Base-by-base conservation (phyloP, 2,888 invertebrate genomes). In the Epistrophe grossulariae region DNA sequence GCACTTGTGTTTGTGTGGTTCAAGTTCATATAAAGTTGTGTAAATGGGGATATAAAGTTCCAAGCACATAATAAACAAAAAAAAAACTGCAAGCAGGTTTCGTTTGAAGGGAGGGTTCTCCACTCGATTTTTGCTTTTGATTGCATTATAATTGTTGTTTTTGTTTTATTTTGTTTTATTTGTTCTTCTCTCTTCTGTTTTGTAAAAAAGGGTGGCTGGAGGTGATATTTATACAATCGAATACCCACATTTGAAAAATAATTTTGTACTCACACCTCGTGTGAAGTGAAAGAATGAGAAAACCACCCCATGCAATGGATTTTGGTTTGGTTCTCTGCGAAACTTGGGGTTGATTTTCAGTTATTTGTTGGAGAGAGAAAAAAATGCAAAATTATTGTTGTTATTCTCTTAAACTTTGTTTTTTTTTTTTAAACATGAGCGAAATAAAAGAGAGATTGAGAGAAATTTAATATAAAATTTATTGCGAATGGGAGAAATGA, bases 21-120 rank as follows among this genome's bases (percentile, higher is more conserved):
- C 88, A 88, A 88, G 88, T 88, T 88, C 88, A 88, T 74, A 43
- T 45, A 50, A 52, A 55, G 48, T n/a, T n/a, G 71, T 77, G 66
- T 80, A 60, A 77, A 77, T 7, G 24, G 1, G 24, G 24, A 24
- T n/a, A 71, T 50, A 55, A 60, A 62, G 57, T 70, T 68, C 60
- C 72, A 73, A 73, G 57, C 19, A 7, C 5, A 24, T 17, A 79
- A 35, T 35, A 52, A 24, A 5, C 4, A 2, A 68, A 38, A 40
- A 62, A 40, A 40, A 24, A 38, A 62, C 28, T 48, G 50, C 38
- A 57, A 68, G 50, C 24, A 43, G 52, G 57, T 43, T 50, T 28
- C 24, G 17, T 1, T 35, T 43, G 28, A 43, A 59, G 66, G 11
- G 24, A 48, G 45, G 70, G 52, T 11, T 38, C 40, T 45, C 48